phyloP scores from a whole-genome alignment of 2,888 invertebrate genomes.

The Tenthredo distinguenda region DNA sequence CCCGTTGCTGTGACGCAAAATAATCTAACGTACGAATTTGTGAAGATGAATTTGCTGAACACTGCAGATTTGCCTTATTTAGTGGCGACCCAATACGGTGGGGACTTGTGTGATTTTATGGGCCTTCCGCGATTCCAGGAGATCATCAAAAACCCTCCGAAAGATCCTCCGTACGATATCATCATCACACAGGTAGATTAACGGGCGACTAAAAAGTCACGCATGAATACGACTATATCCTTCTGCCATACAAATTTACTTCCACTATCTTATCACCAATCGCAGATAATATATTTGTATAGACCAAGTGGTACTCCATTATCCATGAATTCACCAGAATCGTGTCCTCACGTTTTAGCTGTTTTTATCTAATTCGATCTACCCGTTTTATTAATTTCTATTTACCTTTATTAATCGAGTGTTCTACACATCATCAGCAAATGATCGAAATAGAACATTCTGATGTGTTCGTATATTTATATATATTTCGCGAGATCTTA shows the following conservation, averaged over 20 bases:
- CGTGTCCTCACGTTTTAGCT: too few species aligned
- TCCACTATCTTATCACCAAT: background rate
- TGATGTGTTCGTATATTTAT: background rate
- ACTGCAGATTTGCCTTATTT: background rate
- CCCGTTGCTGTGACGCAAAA: background rate
- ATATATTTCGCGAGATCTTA: too few species aligned
- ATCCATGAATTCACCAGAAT: too few species aligned
- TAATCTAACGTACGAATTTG: conserved; percentile 15
- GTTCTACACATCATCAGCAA: too few species aligned
- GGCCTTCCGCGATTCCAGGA: conserved; percentile 57
- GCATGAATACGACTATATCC: background rate
- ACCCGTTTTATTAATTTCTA: too few species aligned
- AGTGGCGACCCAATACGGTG: background rate
- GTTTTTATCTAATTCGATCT: too few species aligned
- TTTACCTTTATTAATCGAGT: too few species aligned
- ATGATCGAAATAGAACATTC: too few species aligned
- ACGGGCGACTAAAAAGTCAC: background rate
- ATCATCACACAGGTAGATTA: conserved; percentile 46
- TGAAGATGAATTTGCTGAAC: background rate
- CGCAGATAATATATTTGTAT: background rate
- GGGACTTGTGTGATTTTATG: conserved; percentile 61
- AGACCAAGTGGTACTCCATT: too few species aligned
- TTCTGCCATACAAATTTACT: too few species aligned
- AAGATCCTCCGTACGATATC: conserved; percentile 47
- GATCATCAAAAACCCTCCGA: conserved; percentile 56